phyloP scores from a whole-genome alignment of 2,113 vertebrate genomes.

The Lonchura striata region DNA sequence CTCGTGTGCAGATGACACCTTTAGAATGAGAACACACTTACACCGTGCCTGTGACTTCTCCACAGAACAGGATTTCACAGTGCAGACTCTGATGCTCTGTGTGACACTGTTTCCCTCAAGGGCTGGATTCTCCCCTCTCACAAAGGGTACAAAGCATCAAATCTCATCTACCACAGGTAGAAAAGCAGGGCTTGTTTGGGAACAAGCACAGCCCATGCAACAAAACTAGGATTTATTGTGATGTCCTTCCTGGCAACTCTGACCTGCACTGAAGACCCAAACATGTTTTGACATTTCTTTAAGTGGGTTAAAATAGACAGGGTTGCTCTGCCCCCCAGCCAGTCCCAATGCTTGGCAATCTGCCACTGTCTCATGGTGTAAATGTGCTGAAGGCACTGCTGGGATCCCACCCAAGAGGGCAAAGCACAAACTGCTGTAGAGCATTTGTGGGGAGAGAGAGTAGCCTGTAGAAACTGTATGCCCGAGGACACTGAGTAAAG shows the following conservation, averaged over 20 bases:
- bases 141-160: not conserved
- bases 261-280: not conserved
- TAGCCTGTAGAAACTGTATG: not conserved
- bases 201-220: not conserved
- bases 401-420: not conserved
- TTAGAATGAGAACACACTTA: not conserved
- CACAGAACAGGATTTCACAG: not conserved
- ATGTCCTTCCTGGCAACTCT: not conserved
- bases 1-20: not conserved
- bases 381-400: not conserved
- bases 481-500: not conserved
- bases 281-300: no score
- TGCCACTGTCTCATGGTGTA: accelerated
- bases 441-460: not conserved
- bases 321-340: not conserved
- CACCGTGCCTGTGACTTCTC: not conserved
- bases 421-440: not conserved
- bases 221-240: not conserved
- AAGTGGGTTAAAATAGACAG: not conserved
- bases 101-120: not conserved
- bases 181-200: not conserved
- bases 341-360: not conserved
- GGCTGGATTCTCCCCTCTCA: not conserved
- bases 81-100: not conserved
- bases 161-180: not conserved